phyloP scores from a whole-genome alignment of 2,888 invertebrate genomes.

The Tinea pellionella region DNA sequence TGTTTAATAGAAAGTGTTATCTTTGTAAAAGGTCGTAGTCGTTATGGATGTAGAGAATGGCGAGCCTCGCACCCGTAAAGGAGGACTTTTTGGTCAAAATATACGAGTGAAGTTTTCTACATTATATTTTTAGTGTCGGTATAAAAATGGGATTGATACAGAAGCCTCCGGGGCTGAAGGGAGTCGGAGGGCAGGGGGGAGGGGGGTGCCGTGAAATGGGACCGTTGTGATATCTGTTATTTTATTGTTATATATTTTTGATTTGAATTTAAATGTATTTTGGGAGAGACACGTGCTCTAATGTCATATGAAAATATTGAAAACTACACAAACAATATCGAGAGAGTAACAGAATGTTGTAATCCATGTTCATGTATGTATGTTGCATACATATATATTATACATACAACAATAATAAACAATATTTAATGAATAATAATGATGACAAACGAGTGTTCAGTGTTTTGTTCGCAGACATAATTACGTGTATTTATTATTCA shows the following conservation, averaged over 20 bases:
- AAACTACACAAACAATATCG: too few species aligned
- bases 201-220: not conserved
- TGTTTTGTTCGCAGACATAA: too few species aligned
- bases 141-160: conserved; percentile 11
- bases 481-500: too few species aligned
- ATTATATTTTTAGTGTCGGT: conserved; percentile 11
- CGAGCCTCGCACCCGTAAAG: not conserved
- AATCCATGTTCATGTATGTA: too few species aligned
- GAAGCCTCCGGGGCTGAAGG: not conserved
- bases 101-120: conserved; percentile 11
- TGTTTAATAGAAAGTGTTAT: too few species aligned
- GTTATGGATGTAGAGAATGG: not conserved
- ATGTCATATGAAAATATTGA: too few species aligned
- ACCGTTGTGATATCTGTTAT: not conserved
- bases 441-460: too few species aligned
- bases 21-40: not conserved
- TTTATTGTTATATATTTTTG: not conserved
- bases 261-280: not conserved
- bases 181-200: not conserved
- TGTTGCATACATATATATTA: too few species aligned
- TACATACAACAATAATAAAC: too few species aligned
- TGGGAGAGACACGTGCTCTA: not conserved
- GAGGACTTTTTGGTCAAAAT: conserved; percentile 13
- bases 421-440: too few species aligned
- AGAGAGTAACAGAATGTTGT: too few species aligned